Conservation (phyloP, 2,888 invertebrate species). For the Heteropelma amictum region DNA sequence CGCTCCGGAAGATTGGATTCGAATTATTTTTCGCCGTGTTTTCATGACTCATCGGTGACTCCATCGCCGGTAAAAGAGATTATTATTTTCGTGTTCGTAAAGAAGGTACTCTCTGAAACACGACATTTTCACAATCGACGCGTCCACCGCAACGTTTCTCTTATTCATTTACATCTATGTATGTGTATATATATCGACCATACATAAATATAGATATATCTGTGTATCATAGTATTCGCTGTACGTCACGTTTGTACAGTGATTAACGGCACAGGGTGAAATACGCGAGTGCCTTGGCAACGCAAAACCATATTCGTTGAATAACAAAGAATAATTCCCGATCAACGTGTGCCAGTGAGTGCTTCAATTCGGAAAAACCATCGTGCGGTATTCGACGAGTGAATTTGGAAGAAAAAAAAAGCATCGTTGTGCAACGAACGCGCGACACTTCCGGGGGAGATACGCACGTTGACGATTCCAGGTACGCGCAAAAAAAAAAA, state of each 20-base stretch:
- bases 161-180: no score
- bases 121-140: background rate
- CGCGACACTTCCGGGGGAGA: constrained; percentile 20
- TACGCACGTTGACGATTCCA: background rate
- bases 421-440: constrained; percentile 15
- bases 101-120: background rate
- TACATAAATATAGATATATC: no score
- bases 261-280: background rate
- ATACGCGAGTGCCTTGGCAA: constrained; percentile 38
- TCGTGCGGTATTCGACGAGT: background rate
- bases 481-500: background rate
- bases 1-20: no score
- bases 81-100: background rate
- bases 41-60: constrained; percentile 13
- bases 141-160: constrained; percentile 10
- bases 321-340: background rate
- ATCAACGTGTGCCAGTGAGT: background rate
- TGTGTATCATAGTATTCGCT: no score
- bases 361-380: background rate
- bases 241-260: no score
- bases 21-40: no score
- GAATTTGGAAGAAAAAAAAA: constrained; percentile 6
- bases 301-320: constrained; percentile 28
- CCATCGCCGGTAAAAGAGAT: constrained; percentile 15
- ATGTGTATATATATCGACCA: background rate